Base-by-base conservation (phyloP, 2,888 invertebrate species). In the Orgyia antiqua region DNA sequence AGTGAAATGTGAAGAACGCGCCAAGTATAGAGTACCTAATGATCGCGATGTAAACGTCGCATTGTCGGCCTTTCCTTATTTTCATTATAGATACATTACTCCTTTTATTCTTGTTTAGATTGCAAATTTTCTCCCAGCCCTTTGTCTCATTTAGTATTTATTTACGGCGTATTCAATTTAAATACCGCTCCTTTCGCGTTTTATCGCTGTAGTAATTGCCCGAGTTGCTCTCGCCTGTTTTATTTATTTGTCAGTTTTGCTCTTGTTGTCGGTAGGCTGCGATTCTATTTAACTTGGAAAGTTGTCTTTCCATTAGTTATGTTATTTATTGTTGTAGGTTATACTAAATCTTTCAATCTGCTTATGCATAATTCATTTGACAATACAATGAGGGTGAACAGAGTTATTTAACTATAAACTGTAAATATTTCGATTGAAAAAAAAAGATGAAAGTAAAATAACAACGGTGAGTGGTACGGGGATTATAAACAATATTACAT, bases 101-200 rank as follows among this genome's bases (percentile, higher is more conserved):
- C 72, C 68, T 72, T 78, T 76, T 76, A 71, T 72, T 73, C 72
- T 68, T 75, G 72, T 78, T 79, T 75, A 72, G 72, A 72, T 72
- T 72, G 74, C 66, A 68, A 71, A 76, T 73, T 71, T 64, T 73
- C 72, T 68, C 68, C 54, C 70, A 75, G 72, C 73, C 73, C 73
- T 79, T 82, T 82, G 80, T 83, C 78, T 82, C 78, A 75, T 79
- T 82, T 77, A 77, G 67, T 70, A 76, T 82, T 79, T 80, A 80
- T 80, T 82, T 77, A 82, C 77, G 76, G 71, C 68, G 73, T 72
- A 73, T 79, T 79, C 79, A 77, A 80, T 80, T 82, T 78, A 79
- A 82, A 80, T 75, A 78, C 73, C 64, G 68, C 70, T 75, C 67
- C 68, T 72, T 73, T 68, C 58, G 68, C 69, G 73, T 77, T 80